A percentile compares a stretch with the other conserved stretches of the same genome.
Conservation (phyloP, 2,113 vertebrate genomes). For the Sterna hirundo region DNA sequence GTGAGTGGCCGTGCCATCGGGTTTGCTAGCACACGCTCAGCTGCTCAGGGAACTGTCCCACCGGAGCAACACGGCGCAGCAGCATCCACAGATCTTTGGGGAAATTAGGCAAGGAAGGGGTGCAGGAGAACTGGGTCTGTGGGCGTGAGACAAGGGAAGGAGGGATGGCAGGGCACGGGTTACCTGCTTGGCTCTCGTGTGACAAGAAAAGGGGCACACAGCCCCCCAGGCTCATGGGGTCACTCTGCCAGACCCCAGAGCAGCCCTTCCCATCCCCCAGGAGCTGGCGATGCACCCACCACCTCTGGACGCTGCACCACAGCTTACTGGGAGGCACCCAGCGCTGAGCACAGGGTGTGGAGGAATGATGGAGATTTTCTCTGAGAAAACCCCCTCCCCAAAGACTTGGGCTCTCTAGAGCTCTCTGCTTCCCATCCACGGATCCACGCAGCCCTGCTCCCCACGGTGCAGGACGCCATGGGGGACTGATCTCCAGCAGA, state of each 20-base stretch:
- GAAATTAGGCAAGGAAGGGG: not conserved
- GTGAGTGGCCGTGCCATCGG: fast-evolving
- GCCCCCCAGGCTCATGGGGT: not conserved
- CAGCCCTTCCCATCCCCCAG: not conserved
- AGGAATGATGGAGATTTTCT: not conserved
- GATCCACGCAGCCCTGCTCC: not conserved
- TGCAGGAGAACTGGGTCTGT: not conserved
- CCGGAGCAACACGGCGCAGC: fast-evolving
- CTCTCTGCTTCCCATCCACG: not conserved
- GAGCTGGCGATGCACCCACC: not conserved
- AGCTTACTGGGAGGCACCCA: not conserved
- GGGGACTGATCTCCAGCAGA: not conserved
- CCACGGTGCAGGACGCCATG: fast-evolving
- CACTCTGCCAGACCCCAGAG: not conserved
- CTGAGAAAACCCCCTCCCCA: not conserved
- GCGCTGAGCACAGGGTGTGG: not conserved
- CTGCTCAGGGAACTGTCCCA: fast-evolving
- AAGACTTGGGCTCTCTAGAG: not conserved
- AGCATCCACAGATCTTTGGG: fast-evolving
- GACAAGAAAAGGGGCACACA: not conserved
- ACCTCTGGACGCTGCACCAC: not conserved
- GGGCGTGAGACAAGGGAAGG: not conserved
- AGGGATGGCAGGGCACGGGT: not conserved
- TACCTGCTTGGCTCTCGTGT: not conserved
- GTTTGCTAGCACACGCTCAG: fast-evolving